Percentiles rank a stretch among this genome's conserved stretches.
phyloP scores from a whole-genome alignment of 53 echinoderm and acorn worm genomes.

The Echinarachnius parma region DNA sequence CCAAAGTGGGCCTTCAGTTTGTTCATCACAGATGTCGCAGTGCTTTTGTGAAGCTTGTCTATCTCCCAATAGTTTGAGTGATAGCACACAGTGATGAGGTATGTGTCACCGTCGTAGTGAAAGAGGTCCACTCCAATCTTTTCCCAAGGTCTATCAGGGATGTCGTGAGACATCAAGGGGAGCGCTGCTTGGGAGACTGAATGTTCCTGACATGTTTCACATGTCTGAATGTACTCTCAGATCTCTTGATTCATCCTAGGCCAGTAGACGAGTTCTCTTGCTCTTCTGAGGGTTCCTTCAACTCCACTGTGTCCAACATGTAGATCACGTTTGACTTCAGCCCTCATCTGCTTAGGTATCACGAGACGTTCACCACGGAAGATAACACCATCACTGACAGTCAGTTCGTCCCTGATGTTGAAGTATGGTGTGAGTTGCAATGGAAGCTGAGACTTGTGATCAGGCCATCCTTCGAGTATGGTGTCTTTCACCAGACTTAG shows the following conservation, averaged over 20 bases:
- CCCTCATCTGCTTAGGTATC: slow-evolving; percentile 45
- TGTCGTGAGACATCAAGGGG: slow-evolving; percentile 37
- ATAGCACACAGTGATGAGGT: slow-evolving; percentile 54
- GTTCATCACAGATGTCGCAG: slow-evolving; percentile 31
- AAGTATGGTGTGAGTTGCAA: slow-evolving; percentile 23
- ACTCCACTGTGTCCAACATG: slow-evolving; percentile 53
- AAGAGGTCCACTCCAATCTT: slow-evolving; percentile 59
- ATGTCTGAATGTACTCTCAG: slow-evolving; percentile 12
- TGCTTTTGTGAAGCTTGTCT: slow-evolving; percentile 35
- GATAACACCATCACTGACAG: slow-evolving; percentile 38
- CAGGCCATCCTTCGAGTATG: slow-evolving; percentile 56
- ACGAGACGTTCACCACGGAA: slow-evolving; percentile 55
- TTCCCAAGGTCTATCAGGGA: slow-evolving; percentile 42
- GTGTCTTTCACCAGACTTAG: slow-evolving; percentile 18
- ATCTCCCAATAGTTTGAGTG: slow-evolving; percentile 55
- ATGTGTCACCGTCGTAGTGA: neutral
- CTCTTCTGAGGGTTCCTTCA: slow-evolving; percentile 43
- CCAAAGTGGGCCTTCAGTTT: slow-evolving; percentile 49
- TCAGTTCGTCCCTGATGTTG: slow-evolving; percentile 47
- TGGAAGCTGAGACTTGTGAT: slow-evolving; percentile 30
- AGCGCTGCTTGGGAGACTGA: slow-evolving; percentile 4
- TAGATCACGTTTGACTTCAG: slow-evolving; percentile 30
- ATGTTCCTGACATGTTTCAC: slow-evolving; percentile 39
- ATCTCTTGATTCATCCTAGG: slow-evolving; percentile 18
- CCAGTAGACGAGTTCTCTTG: slow-evolving; percentile 49